Base-by-base conservation (phyloP, 2,888 invertebrate genomes). In the Podabrus alpinus region DNA sequence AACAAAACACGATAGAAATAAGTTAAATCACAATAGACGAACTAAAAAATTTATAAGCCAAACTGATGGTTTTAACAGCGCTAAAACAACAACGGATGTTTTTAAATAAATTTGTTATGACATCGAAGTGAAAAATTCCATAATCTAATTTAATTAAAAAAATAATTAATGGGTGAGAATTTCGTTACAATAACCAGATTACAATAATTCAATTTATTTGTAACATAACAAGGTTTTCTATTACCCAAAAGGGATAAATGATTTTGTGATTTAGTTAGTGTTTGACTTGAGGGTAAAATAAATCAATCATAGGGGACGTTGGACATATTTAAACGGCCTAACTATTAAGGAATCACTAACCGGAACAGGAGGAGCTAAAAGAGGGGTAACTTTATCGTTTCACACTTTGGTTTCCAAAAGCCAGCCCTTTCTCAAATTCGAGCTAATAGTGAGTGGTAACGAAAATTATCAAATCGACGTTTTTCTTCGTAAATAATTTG, bases 261-360 rank as follows among this genome's bases (percentile, higher is more conserved):
- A 72, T 64, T 66, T 61, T 17, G 16, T 45, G 73, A 73, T 71
- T 71, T 71, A 69, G 60, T 76, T 69, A 76, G 60, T 71, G 75
- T 71, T 70, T 67, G 70, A 70, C 71, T 73, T 73, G 66, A 73
- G 78, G 79, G 76, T 24, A 76, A 70, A 78, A 75, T 79, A 79
- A 78, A 80, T 80, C 79, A 80, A 79, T 79, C 79, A 78, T 78
- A 60, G 66, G 71, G 71, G 76, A 79, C 79, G 79, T 74, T 77
- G 79, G 80, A 79, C 81, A 79, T 77, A 79, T 81, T 79, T 81
- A 81, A 81, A 81, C 80, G 80, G 77, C 74, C 78, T 76, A 71
- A 75, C 81, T 81, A 81, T 81, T 81, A 81, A 80, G 79, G 77
- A 80, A 78, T 80, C 81, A 80, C 79, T 77, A 81, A 76, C 79